These are phyloP conservation scores for Stegodyphus mimosarum DNA, from an alignment of 1,140 invertebrate species.

Conservation along the genomic window DNA sequence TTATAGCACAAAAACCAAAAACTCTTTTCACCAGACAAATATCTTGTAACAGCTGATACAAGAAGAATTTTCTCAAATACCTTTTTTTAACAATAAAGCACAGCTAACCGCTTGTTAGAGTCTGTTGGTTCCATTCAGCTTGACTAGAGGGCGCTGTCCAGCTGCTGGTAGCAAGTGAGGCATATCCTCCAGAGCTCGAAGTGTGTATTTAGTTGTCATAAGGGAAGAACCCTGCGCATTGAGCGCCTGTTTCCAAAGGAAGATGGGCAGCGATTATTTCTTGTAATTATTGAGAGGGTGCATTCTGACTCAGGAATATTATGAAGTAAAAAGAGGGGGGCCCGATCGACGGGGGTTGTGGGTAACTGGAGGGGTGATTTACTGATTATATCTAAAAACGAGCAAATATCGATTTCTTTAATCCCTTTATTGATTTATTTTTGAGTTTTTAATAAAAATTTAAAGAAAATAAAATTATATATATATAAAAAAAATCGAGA, in stretches of 20 bases:
- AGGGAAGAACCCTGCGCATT: slow-evolving; percentile 13
- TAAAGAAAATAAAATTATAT: no score
- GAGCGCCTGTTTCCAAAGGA: neutral
- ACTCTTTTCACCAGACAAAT: neutral
- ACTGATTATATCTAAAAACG: no score
- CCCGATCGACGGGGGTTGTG: no score
- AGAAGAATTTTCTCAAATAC: neutral
- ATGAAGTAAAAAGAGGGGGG: neutral
- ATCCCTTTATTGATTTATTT: no score
- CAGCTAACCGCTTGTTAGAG: neutral
- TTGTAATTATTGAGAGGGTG: slow-evolving; percentile 49
- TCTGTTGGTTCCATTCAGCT: slow-evolving; percentile 14
- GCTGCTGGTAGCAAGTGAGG: slow-evolving; percentile 30
- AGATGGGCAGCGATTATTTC: slow-evolving; percentile 42
- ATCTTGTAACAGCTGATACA: neutral
- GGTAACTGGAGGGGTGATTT: no score
- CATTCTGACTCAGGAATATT: slow-evolving; percentile 4
- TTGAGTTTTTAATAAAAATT: no score
- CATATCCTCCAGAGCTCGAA: slow-evolving; percentile 46
- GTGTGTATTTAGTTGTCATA: slow-evolving; percentile 58
- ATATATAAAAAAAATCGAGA: no score
- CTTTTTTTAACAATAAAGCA: neutral
- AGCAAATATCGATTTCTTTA: no score
- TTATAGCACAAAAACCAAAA: neutral
- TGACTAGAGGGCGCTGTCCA: slow-evolving; percentile 2